Evolutionary conservation across 2,113 vertebrate genomes (phyloP).

Genomic region (Nothocercus nigrocapillus): DNA sequence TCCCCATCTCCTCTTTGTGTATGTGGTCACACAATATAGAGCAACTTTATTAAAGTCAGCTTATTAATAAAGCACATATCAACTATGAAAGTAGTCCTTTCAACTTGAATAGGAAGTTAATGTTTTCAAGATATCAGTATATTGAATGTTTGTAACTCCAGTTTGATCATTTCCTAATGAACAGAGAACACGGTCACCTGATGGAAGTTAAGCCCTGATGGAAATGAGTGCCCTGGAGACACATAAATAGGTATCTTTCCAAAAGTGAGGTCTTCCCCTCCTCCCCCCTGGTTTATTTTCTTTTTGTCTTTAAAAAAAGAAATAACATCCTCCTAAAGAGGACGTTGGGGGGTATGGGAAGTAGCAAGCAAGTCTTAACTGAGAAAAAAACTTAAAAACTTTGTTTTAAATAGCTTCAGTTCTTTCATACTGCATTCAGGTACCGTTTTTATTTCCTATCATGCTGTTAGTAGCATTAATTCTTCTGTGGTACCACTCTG

Average conservation of each 20-base stretch:
- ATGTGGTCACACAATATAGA: background rate
- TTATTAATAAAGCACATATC: background rate
- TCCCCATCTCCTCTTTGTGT: background rate
- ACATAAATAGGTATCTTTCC: background rate
- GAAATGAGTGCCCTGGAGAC: background rate
- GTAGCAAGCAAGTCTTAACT: background rate
- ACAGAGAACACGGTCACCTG: background rate
- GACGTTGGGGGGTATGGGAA: too few species aligned
- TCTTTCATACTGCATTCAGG: background rate
- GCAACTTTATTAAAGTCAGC: background rate
- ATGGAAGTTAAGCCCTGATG: background rate
- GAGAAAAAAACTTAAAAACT: fast-evolving
- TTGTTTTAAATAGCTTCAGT: background rate
- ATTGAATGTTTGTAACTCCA: background rate
- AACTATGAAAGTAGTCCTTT: background rate
- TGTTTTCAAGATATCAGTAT: background rate
- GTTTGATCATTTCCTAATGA: background rate
- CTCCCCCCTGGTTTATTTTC: too few species aligned
- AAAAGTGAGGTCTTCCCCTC: background rate
- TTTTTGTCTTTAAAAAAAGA: background rate
- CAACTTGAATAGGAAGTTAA: background rate
- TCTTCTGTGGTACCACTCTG: background rate
- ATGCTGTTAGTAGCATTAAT: background rate
- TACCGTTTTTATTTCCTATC: background rate
- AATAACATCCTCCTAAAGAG: too few species aligned